Base-by-base conservation (phyloP, 1,140 invertebrate species). In the Bathynomus jamesi region DNA sequence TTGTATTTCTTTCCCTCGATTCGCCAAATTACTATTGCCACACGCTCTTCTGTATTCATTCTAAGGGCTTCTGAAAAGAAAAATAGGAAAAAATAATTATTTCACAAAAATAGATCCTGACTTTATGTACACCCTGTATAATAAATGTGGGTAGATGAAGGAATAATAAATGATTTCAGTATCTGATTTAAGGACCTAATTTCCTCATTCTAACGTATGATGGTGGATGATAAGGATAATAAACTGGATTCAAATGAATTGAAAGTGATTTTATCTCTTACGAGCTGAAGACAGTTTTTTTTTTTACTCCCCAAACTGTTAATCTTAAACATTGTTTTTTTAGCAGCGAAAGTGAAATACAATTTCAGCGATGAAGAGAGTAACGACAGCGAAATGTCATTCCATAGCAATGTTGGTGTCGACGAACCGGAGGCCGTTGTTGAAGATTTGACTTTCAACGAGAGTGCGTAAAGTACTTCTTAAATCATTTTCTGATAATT, bases 281-380 rank as follows among this genome's bases (percentile, higher is more conserved):
- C 0, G n/a, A 7, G n/a, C 17, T 4, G 28, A 27, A 27, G 28
- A 24, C 64, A 24, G 5, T 24, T 17, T 24, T 1, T 66, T 24
- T 28, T 24, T 66, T n/a, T 28, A 31, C 21, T 63, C n/a, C 40
- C 40, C n/a, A 13, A 46, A 30, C 17, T 67, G 10, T n/a, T n/a
- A n/a, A n/a, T n/a, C n/a, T n/a, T n/a, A n/a, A n/a, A n/a, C n/a
- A n/a, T n/a, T n/a, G n/a, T 7, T 67, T 7, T 71, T 65, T 11
- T 61, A 75, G 73, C 73, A 40, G 28, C 69, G 30, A 75, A 68
- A 29, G 62, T 71, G 7, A 76, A 76, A 64, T 75, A 67, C 40
- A 70, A 72, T 30, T 73, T 73, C 67, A 65, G 67, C 24, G 72
- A 74, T 10, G 72, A 74, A 65, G 46, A 65, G 0, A n/a, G 27